phyloP scores from a whole-genome alignment of 2,888 invertebrate genomes.

The Lysandra bellargus region DNA sequence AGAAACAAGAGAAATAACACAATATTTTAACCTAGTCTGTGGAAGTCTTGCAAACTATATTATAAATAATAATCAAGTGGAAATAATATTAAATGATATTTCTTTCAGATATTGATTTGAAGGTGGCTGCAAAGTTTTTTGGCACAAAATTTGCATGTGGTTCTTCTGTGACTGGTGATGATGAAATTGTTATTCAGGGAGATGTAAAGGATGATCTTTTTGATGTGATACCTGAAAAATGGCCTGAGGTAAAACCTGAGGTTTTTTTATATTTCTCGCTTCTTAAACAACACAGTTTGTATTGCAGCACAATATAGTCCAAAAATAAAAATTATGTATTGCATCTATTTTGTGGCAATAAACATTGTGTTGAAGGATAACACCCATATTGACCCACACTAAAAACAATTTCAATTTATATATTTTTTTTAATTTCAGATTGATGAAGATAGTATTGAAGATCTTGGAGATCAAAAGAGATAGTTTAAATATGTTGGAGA shows the following conservation, averaged over 20 bases:
- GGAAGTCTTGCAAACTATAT: background rate
- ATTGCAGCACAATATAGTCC: background rate
- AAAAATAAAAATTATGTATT: background rate
- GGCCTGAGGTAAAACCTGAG: constrained; percentile 88
- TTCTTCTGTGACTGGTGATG: constrained; percentile 98
- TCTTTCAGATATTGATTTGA: constrained; percentile 94
- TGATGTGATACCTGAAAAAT: constrained; percentile 98
- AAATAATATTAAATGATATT: constrained; percentile 1
- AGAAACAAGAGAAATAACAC: too few species aligned
- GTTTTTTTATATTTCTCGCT: too few species aligned
- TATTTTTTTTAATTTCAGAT: constrained; percentile 78
- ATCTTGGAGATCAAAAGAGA: constrained; percentile 95
- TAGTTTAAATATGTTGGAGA: constrained; percentile 64
- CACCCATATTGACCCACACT: background rate
- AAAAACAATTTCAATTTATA: background rate
- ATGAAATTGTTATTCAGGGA: constrained; percentile 99
- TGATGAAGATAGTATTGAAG: constrained; percentile 95
- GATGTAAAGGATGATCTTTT: constrained; percentile 99
- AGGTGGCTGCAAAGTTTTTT: constrained; percentile 98
- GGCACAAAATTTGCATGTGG: constrained; percentile 99
- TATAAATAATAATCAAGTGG: background rate
- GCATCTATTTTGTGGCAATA: background rate
- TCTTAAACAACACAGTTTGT: too few species aligned
- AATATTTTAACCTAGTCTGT: background rate
- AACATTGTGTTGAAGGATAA: background rate